Percentiles rank a stretch among this genome's conserved stretches.
Evolutionary conservation across 2,888 invertebrate species (phyloP).

Genomic region (Idaea dimidiata): DNA sequence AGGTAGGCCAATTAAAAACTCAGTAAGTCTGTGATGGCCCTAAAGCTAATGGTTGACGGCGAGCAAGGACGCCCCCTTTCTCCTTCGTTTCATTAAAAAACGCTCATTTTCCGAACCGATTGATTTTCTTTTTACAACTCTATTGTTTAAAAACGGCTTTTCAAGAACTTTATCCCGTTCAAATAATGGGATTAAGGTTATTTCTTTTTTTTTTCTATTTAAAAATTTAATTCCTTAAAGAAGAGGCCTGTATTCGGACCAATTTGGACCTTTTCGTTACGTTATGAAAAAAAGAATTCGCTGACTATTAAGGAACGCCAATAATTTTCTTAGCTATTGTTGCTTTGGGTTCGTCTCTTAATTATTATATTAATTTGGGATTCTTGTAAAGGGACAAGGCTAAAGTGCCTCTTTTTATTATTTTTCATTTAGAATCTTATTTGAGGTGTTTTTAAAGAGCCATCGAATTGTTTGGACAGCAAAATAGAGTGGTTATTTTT

Average conservation of each 20-base stretch:
- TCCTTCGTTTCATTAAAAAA: conserved; percentile 74
- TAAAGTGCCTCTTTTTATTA: not conserved
- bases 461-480: no score
- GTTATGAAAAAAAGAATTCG: conserved; percentile 67
- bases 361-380: conserved; percentile 6
- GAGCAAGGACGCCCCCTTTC: conserved; percentile 56
- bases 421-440: not conserved
- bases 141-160: conserved; percentile 34
- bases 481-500: no score
- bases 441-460: not conserved
- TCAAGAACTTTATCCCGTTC: conserved; percentile 31
- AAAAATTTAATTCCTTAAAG: conserved; percentile 41
- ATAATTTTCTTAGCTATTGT: conserved; percentile 41
- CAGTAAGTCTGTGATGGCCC: not conserved
- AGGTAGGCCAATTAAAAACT: not conserved
- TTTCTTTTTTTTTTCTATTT: conserved; percentile 9
- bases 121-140: conserved; percentile 64
- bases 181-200: conserved; percentile 14
- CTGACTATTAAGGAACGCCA: conserved; percentile 53
- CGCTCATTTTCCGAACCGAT: conserved; percentile 60
- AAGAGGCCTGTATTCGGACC: conserved; percentile 60
- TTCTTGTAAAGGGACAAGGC: conserved; percentile 3
- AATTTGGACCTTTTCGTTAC: conserved; percentile 40
- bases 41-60: conserved; percentile 61
- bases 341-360: conserved; percentile 10